Evolutionary conservation across 2,888 invertebrate species (phyloP).

Genomic region (Stenotaenia linearis): DNA sequence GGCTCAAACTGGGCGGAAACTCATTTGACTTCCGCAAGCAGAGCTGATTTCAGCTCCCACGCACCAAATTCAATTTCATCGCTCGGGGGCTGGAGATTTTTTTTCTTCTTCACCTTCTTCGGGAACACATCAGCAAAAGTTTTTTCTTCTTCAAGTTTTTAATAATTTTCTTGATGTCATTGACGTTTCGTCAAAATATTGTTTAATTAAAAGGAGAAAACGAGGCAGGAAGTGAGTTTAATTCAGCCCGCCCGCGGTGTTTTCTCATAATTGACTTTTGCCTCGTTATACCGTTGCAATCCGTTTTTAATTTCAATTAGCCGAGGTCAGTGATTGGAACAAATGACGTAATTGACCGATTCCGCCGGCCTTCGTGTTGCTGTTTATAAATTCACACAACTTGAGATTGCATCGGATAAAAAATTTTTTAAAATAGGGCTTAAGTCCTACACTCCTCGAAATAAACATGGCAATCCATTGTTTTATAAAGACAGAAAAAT

Average conservation of each 20-base stretch:
- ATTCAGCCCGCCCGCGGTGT: neutral
- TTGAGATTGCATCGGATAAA: too few species aligned
- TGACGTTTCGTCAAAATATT: neutral
- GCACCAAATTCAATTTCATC: neutral
- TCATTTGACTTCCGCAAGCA: neutral
- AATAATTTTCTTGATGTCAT: neutral
- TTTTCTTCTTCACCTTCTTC: neutral
- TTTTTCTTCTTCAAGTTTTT: too few species aligned
- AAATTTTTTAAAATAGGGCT: too few species aligned
- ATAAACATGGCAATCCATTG: too few species aligned
- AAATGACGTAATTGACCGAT: neutral
- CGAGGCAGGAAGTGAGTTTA: neutral
- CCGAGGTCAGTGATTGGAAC: neutral
- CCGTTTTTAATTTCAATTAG: neutral
- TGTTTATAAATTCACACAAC: too few species aligned
- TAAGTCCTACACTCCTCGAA: too few species aligned
- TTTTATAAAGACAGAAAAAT: too few species aligned
- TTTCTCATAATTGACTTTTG: neutral
- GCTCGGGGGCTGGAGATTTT: neutral
- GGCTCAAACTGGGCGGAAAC: conserved; percentile 9
- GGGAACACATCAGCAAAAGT: neutral
- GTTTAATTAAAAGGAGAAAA: neutral
- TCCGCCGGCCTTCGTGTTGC: neutral
- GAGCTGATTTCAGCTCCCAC: neutral
- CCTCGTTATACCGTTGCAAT: neutral